Conservation (phyloP, 2,888 invertebrate species). For the Nomada hirtipes region DNA sequence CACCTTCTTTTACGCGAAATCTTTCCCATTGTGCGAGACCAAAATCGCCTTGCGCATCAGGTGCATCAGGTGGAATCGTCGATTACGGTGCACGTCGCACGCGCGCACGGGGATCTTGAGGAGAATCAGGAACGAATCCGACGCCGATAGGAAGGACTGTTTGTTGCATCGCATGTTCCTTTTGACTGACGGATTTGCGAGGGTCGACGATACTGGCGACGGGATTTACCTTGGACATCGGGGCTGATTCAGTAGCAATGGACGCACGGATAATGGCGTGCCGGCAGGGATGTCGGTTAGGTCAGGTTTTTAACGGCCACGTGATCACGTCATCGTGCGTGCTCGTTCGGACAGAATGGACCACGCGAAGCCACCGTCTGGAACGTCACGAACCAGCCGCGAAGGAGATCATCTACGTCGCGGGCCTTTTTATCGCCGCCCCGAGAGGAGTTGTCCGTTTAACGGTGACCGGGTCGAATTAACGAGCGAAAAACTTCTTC, state of each 20-base stretch:
- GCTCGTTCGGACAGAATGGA: constrained; percentile 74
- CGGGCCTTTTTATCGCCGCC: constrained; percentile 25
- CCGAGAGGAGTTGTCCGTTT: constrained; percentile 6
- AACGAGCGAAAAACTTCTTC: constrained; percentile 25
- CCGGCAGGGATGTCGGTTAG: constrained; percentile 76
- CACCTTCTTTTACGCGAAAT: too few relatives aligned
- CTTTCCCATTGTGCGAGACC: not conserved
- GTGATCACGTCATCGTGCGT: constrained; percentile 82
- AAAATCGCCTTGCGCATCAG: not conserved
- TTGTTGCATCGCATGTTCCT: constrained; percentile 62
- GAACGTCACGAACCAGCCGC: constrained; percentile 62
- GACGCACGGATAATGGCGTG: constrained; percentile 74
- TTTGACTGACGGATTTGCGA: constrained; percentile 62
- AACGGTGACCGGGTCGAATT: constrained; percentile 43
- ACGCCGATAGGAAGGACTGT: constrained; percentile 54
- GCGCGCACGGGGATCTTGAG: constrained; percentile 49
- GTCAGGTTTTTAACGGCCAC: constrained; percentile 82
- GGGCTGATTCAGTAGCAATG: constrained; percentile 64
- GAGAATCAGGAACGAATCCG: constrained; percentile 44
- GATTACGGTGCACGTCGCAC: constrained; percentile 32
- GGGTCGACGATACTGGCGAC: constrained; percentile 49
- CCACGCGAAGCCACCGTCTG: constrained; percentile 73
- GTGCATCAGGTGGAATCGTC: not conserved
- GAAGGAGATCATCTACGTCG: constrained; percentile 45
- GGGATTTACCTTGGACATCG: constrained; percentile 53